These are phyloP conservation scores for Aphodius granarius DNA, from an alignment of 2,888 invertebrate genomes.

Conservation along the genomic window DNA sequence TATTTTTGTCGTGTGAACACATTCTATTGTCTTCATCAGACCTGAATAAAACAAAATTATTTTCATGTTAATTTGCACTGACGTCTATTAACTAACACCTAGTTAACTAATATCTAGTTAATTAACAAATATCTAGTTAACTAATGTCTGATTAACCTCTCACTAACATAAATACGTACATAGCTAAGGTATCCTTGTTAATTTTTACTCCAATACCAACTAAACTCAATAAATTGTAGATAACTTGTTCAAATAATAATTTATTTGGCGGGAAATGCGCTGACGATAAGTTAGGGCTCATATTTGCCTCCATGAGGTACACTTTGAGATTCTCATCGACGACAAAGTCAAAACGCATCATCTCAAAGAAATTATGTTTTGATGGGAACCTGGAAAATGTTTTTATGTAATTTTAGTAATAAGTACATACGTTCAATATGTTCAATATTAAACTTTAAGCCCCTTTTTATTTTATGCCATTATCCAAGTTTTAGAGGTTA, in stretches of 20 bases:
- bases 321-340: slow-evolving; percentile 86
- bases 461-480: too few species aligned
- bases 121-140: too few species aligned
- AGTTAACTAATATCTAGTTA: too few species aligned
- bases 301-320: slow-evolving; percentile 93
- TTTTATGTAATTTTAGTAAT: neutral
- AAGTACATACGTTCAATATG: neutral
- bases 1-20: slow-evolving; percentile 76
- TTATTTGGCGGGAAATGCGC: slow-evolving; percentile 89
- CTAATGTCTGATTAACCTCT: too few species aligned
- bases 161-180: slow-evolving; percentile 46
- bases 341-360: slow-evolving; percentile 93
- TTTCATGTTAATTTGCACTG: too few species aligned
- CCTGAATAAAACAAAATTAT: slow-evolving; percentile 43
- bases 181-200: slow-evolving; percentile 50
- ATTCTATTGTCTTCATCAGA: slow-evolving; percentile 60
- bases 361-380: slow-evolving; percentile 82
- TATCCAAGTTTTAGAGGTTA: too few species aligned
- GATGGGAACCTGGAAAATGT: slow-evolving; percentile 51
- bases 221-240: slow-evolving; percentile 80
- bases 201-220: slow-evolving; percentile 70
- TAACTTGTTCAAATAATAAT: slow-evolving; percentile 87
- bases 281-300: slow-evolving; percentile 97
- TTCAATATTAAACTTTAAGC: neutral
- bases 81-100: too few species aligned